Conservation (phyloP, 2,113 vertebrate species). For the Nanger granti region DNA sequence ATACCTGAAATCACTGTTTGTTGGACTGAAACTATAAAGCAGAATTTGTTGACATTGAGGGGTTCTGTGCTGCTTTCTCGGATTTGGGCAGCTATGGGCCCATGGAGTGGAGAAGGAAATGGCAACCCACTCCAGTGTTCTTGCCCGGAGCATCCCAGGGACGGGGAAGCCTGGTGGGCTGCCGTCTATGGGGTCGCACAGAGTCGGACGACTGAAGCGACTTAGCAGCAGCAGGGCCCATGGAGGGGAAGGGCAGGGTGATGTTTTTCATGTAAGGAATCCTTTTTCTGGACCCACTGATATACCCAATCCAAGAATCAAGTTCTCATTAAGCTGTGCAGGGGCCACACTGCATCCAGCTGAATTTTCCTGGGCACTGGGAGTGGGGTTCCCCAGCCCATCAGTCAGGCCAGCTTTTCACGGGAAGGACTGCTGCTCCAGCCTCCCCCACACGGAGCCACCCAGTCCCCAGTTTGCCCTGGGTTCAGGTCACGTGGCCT, state of each 20-base stretch:
- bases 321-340: not conserved
- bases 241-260: not conserved
- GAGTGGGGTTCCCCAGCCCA: not conserved
- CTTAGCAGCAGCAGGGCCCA: not conserved
- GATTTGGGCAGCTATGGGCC: not conserved
- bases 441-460: fast-evolving
- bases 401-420: not conserved
- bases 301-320: not conserved
- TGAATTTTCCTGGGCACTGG: not conserved
- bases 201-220: no score
- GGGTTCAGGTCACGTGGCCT: not conserved
- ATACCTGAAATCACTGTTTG: not conserved
- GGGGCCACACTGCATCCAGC: not conserved
- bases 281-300: not conserved
- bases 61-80: not conserved
- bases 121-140: no score
- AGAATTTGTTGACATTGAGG: not conserved
- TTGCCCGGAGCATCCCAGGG: no score
- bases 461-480: not conserved
- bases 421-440: not conserved
- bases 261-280: not conserved
- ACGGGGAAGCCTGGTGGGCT: no score
- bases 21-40: not conserved
- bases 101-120: not conserved
- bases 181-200: no score